Conservation (phyloP, 1,140 invertebrate species). For the Mizuhopecten yessoensis region DNA sequence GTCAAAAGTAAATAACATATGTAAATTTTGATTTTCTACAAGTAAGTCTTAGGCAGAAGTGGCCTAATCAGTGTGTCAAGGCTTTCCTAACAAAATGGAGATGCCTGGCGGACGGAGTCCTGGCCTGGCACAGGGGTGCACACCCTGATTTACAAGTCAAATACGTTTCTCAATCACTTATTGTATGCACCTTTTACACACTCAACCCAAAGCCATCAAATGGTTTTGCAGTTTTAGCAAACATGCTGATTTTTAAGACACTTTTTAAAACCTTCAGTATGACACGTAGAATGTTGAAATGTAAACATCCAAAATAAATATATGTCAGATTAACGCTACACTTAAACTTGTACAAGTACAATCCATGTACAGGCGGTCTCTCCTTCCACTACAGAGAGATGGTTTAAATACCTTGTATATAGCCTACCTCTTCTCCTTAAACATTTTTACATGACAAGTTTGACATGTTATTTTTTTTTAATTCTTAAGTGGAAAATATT, state of each 20-base stretch:
- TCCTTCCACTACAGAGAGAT: too few species aligned
- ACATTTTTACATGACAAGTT: neutral
- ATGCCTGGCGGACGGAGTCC: neutral
- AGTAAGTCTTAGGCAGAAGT: neutral
- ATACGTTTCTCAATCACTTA: neutral
- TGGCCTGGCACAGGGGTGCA: neutral
- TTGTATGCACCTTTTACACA: slow-evolving; percentile 6
- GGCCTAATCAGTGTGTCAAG: neutral
- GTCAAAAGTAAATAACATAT: slow-evolving; percentile 40
- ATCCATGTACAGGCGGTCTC: neutral
- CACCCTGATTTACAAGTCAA: slow-evolving; percentile 16
- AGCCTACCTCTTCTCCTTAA: neutral
- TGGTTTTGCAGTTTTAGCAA: slow-evolving; percentile 29
- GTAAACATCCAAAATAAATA: slow-evolving; percentile 29
- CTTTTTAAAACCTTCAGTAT: slow-evolving; percentile 1
- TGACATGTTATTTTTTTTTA: neutral
- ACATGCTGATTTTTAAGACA: neutral
- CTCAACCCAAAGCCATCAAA: slow-evolving; percentile 6
- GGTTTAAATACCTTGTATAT: too few species aligned
- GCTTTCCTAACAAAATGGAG: slow-evolving; percentile 3
- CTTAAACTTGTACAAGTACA: neutral
- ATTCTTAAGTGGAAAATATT: neutral
- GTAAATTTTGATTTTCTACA: neutral
- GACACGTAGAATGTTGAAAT: slow-evolving; percentile 9
- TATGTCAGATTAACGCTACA: slow-evolving; percentile 33